Conservation (phyloP, 1,140 invertebrate genomes). For the Calosoma granatense region DNA sequence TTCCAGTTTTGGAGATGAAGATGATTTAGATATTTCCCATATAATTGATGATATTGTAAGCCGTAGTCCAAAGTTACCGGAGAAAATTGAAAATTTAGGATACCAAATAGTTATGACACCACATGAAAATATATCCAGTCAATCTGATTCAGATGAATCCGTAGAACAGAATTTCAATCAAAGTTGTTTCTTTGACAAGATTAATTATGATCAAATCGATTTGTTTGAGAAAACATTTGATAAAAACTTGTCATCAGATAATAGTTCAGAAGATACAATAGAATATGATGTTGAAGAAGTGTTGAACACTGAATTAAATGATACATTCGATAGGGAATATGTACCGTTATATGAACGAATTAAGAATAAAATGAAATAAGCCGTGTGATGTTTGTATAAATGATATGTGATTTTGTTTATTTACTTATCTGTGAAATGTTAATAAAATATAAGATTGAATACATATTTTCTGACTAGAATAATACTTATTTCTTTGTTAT, state of each 20-base stretch:
- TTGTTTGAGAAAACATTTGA: constrained; percentile 29
- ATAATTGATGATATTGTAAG: constrained; percentile 47
- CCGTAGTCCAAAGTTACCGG: constrained; percentile 23
- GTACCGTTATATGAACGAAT: not conserved
- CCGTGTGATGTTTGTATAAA: no score
- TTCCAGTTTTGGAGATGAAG: constrained; percentile 36
- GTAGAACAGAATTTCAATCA: not conserved
- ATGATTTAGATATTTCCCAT: constrained; percentile 43
- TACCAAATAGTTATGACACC: constrained; percentile 12
- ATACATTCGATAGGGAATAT: not conserved
- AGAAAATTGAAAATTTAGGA: constrained; percentile 14
- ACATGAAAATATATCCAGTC: not conserved
- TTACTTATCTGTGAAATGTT: not conserved
- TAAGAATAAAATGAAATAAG: no score
- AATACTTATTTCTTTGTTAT: not conserved
- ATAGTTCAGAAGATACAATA: not conserved
- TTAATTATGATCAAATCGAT: constrained; percentile 20
- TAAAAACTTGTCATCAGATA: constrained; percentile 23
- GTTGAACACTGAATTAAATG: not conserved
- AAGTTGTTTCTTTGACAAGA: constrained; percentile 5
- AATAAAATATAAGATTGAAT: not conserved
- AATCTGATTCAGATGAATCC: not conserved
- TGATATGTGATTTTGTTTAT: no score
- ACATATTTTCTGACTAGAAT: not conserved
- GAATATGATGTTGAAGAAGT: not conserved